Evolutionary conservation across 1,140 invertebrate genomes (phyloP).

Genomic region (Brachionus paranguensis): DNA sequence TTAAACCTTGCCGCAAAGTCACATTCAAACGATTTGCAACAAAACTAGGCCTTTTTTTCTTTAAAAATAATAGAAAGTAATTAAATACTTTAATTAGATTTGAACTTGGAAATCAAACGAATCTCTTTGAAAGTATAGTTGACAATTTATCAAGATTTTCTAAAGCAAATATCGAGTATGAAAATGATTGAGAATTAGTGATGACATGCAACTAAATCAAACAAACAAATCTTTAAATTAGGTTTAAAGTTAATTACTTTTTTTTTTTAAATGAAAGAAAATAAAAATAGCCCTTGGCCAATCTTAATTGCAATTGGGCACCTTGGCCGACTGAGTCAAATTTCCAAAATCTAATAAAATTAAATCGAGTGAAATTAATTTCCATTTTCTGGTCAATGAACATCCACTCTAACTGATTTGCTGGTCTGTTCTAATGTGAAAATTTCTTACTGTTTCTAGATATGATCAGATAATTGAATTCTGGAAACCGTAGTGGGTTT

Average conservation of each 20-base stretch:
- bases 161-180: background rate
- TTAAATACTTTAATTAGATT: constrained; percentile 3
- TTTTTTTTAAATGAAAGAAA: background rate
- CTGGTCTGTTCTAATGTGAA: background rate
- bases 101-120: background rate
- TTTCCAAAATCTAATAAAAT: background rate
- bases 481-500: background rate
- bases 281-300: background rate
- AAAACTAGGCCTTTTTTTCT: background rate
- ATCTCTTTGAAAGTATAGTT: background rate
- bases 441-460: background rate
- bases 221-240: constrained; percentile 2
- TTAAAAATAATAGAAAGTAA: background rate
- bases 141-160: background rate
- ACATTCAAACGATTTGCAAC: background rate
- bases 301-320: background rate
- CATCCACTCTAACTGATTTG: background rate
- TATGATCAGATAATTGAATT: background rate
- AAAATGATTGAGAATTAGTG: background rate
- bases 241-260: background rate
- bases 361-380: background rate
- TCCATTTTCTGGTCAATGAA: background rate
- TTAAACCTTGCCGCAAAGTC: background rate
- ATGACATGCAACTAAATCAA: background rate
- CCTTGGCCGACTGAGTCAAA: background rate